These are phyloP conservation scores for Mythimna lalbum DNA, from an alignment of 2,888 invertebrate species.

Conservation along the genomic window DNA sequence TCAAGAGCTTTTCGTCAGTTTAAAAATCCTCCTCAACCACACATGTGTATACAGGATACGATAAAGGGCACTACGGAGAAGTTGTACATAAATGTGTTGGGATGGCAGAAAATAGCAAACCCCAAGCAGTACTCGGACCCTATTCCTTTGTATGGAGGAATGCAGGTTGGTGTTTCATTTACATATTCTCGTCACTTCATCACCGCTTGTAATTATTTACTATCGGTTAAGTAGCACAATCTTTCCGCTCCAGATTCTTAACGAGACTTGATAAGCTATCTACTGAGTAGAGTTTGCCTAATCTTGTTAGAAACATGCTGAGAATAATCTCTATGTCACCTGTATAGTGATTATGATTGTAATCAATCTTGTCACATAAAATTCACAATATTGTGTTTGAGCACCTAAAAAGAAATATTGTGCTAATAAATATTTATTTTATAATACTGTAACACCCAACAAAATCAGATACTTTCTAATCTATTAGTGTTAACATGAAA, in stretches of 20 bases:
- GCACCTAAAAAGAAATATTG: no score
- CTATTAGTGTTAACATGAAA: no score
- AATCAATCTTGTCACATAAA: no score
- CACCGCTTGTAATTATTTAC: conserved; percentile 3
- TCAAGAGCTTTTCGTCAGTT: conserved; percentile 92
- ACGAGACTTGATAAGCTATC: background rate
- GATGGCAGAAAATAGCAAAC: conserved; percentile 94
- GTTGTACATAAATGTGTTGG: conserved; percentile 92
- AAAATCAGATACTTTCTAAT: no score
- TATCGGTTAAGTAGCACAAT: conserved; percentile 17
- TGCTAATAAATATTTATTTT: no score
- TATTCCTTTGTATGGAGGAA: conserved; percentile 93
- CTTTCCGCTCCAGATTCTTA: conserved; percentile 38
- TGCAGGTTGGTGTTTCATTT: conserved; percentile 88
- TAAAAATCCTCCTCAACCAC: conserved; percentile 94
- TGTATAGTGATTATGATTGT: no score
- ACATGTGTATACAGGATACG: conserved; percentile 93
- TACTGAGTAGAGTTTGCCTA: background rate
- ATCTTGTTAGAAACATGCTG: conserved; percentile 5
- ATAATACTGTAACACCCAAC: no score
- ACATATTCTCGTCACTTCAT: conserved; percentile 11
- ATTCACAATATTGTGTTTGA: no score
- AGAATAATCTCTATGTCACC: no score
- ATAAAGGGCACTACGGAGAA: conserved; percentile 91
- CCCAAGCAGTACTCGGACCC: conserved; percentile 92